Base-by-base conservation (phyloP, 2,888 invertebrate species). In the Rhagonycha fulva region DNA sequence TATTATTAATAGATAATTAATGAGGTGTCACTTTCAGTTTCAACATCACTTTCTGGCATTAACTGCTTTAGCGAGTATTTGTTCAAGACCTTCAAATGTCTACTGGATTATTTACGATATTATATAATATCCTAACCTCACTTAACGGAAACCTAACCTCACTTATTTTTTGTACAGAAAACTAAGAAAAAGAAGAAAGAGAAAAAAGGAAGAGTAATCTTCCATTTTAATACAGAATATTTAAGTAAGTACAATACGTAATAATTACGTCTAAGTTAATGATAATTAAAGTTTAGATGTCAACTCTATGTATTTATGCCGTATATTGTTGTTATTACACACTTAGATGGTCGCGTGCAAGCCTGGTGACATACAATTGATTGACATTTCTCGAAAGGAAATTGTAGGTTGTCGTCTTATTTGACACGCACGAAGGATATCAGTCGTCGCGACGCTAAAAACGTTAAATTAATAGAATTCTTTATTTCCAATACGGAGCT, bases 361-460 rank as follows among this genome's bases (percentile, higher is more conserved):
- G 80, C 75, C 80, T 82, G 84, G 85, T 84, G 86, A 86, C 85
- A 86, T 83, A 84, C 82, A 84, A 85, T 83, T 82, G 82, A 79
- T 82, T 85, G 85, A 84, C 84, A 85, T 86, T 86, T 85, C 84
- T 83, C 81, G 83, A 84, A 84, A 83, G 84, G 83, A 85, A 85
- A 86, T 85, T 85, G 83, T 84, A 78, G 83, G 84, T 85, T 86
- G 85, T 85, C 85, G 82, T 83, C 79, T 79, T 80, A 72, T 77
- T 70, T 74, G 80, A 81, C 83, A 82, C 81, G 81, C 82, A 81
- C 78, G 80, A 80, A 79, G 78, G 73, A 77, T 79, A 76, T 77
- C 79, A 72, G 68, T 76, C 71, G 74, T 71, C 71, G 75, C 78
- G 77, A 78, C 78, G 78, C 76, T 75, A 30, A 74, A 78, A 78